These are phyloP conservation scores for Ceratina australensis DNA, from an alignment of 1,140 invertebrate genomes.

Conservation along the genomic window DNA sequence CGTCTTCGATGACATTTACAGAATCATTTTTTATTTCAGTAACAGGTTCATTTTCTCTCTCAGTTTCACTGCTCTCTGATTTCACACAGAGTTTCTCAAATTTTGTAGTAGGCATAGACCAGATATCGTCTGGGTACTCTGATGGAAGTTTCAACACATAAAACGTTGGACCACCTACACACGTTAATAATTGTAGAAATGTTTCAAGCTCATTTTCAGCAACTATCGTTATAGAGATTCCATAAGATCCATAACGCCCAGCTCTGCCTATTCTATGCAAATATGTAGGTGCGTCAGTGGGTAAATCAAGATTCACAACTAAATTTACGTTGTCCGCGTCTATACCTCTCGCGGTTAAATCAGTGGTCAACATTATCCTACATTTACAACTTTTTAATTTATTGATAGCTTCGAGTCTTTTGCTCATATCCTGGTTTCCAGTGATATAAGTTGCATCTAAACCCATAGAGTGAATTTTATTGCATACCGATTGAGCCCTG, in stretches of 20 bases:
- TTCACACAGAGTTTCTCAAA: constrained; percentile 68
- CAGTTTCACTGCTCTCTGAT: constrained; percentile 24
- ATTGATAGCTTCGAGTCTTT: constrained; percentile 87
- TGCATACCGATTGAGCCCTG: constrained; percentile 86
- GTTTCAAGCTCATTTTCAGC: constrained; percentile 81
- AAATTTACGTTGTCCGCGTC: constrained; percentile 96
- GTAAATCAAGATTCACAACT: constrained; percentile 95
- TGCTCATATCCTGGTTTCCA: constrained; percentile 88
- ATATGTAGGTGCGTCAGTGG: constrained; percentile 91
- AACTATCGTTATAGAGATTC: constrained; percentile 85
- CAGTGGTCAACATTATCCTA: constrained; percentile 94
- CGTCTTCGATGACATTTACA: constrained; percentile 32
- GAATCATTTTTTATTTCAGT: constrained; percentile 5
- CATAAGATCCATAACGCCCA: constrained; percentile 92
- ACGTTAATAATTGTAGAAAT: constrained; percentile 81
- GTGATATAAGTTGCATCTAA: constrained; percentile 87
- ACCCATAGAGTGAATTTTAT: constrained; percentile 84
- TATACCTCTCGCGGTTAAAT: constrained; percentile 92
- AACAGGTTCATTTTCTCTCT: constrained; percentile 24
- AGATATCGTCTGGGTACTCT: constrained; percentile 73
- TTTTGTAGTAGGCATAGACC: constrained; percentile 63
- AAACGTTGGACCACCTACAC: constrained; percentile 78
- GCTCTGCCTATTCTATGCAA: constrained; percentile 97
- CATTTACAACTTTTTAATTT: constrained; percentile 89
- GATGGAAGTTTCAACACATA: constrained; percentile 78